Base-by-base conservation (phyloP, 53 echinoderm and acorn worm genomes). In the Henricia sp. region DNA sequence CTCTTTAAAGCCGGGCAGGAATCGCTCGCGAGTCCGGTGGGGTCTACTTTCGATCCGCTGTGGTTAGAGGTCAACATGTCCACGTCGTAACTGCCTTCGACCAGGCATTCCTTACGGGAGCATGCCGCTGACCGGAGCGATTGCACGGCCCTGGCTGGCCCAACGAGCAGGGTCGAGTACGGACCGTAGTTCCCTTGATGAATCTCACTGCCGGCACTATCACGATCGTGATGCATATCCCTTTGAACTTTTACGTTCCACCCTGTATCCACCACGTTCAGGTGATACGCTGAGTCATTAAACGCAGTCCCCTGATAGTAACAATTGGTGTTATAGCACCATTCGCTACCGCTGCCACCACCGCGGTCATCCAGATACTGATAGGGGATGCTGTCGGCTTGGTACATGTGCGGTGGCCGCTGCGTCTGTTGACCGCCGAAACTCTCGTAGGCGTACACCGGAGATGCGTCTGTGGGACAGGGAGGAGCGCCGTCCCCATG, bases 1-100 rank as follows among this genome's bases (percentile, higher is more conserved):
- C 77, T 77, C 42, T 62, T 77, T 27, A 77, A 63, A n/a, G 77
- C 77, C 4, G 77, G 77, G 30, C 77, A 77, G 0, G 77, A 63
- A 28, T 77, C 77, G 44, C 62, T 77, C 9, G 60, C 44, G 28
- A 77, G 40, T 3, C 60, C 28, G 1, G 60, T 6, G 42, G 40
- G 43, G 41, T 23, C 40, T 23, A 55, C 26, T 73, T 37, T 37
- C 36, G 36, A 9, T 4, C 16, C 37, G 12, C 60, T 30, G 16
- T 44, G 60, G 10, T 32, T 17, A 17, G 60, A 6, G 29, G 62
- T 17, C 27, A 42, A 4, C 21, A 39, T 9, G 25, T 42, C 13
- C 42, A 59, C 43, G 19, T 62, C 62, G 20, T 43, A 42, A 19
- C n/a, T n/a, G 8, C 77, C 57, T 4, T 77, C 77, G 42, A 44